Percentiles rank a stretch among this genome's conserved stretches.
phyloP scores from a whole-genome alignment of 2,797 vertebrate genomes.

The Fringilla coelebs region DNA sequence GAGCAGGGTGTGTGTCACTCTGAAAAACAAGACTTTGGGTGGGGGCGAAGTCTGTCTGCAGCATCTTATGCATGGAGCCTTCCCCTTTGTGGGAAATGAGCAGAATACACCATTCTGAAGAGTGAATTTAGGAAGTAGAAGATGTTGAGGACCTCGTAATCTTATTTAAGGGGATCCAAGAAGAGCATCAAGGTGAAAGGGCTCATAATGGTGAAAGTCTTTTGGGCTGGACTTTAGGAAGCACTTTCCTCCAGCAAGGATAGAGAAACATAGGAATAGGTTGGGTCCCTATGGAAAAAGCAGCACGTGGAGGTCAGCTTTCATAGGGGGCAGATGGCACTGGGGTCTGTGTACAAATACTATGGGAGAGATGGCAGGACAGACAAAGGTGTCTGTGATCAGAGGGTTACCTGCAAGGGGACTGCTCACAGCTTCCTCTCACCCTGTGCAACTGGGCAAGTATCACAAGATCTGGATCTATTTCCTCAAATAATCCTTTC shows the following conservation, averaged over 20 bases:
- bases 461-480: neutral
- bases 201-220: neutral
- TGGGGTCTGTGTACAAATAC: neutral
- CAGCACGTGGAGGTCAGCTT: neutral
- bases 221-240: neutral
- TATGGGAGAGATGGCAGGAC: neutral
- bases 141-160: neutral
- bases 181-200: neutral
- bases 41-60: neutral
- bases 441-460: neutral
- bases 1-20: neutral
- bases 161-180: neutral
- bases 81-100: neutral
- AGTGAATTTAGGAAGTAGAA: neutral
- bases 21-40: conserved; percentile 52
- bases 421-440: neutral
- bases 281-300: neutral
- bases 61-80: neutral
- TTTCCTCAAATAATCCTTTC: neutral
- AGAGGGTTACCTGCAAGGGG: neutral
- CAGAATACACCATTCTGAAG: neutral
- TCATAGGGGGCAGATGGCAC: neutral
- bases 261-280: neutral
- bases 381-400: neutral
- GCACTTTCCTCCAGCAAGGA: neutral